Percentiles rank a stretch among this genome's conserved stretches.
phyloP scores from a whole-genome alignment of 1,140 invertebrate genomes.

The Drosophila parvula region DNA sequence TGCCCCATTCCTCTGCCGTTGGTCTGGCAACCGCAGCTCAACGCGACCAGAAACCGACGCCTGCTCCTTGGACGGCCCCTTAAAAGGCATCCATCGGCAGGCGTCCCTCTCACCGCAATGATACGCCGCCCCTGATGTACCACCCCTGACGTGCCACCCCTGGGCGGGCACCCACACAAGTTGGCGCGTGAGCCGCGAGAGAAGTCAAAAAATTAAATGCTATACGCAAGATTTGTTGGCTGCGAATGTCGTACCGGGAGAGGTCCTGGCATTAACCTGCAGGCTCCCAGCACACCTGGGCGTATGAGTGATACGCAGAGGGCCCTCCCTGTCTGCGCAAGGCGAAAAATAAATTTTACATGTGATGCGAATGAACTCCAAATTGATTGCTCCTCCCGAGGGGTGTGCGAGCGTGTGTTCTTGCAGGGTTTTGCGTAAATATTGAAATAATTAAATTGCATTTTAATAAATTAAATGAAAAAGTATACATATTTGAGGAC shows the following conservation, averaged over 20 bases:
- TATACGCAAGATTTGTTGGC: conserved; percentile 65
- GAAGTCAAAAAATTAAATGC: conserved; percentile 76
- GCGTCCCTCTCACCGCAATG: not conserved
- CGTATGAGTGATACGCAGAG: conserved; percentile 63
- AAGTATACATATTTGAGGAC: conserved; percentile 30
- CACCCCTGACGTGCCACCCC: not conserved
- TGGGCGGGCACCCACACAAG: conserved; percentile 22
- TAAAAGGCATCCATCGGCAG: not conserved
- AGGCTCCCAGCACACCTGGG: conserved; percentile 35
- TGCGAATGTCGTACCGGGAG: conserved; percentile 32
- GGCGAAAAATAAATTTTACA: conserved; percentile 56
- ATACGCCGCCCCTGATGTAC: not conserved
- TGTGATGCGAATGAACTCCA: conserved; percentile 48
- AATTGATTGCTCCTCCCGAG: conserved; percentile 38
- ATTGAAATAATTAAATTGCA: conserved; percentile 63
- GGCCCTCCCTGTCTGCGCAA: conserved; percentile 26
- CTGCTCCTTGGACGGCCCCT: conserved; percentile 3
- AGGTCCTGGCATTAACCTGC: conserved; percentile 31
- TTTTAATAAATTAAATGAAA: conserved; percentile 59
- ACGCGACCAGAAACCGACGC: conserved; percentile 9
- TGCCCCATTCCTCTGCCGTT: not conserved
- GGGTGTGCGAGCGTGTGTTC: not conserved
- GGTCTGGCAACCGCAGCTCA: conserved; percentile 23
- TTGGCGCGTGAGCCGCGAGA: conserved; percentile 55
- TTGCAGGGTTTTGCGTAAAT: conserved; percentile 30